These are phyloP conservation scores for Nymphicus hollandicus DNA, from an alignment of 2,113 vertebrate genomes.

Conservation along the genomic window DNA sequence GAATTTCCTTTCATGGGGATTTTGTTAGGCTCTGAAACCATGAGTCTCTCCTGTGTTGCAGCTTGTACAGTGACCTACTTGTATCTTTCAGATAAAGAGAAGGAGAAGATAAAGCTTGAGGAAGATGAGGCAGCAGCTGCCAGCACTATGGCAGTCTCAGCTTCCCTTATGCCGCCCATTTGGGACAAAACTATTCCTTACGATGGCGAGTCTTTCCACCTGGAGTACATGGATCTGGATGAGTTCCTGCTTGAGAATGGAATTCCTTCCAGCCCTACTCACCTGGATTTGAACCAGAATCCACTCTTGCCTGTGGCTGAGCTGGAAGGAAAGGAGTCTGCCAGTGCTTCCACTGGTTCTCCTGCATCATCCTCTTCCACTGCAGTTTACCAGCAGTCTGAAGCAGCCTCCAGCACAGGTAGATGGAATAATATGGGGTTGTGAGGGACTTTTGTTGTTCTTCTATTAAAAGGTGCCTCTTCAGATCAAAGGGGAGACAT, in stretches of 20 bases:
- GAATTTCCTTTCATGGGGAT: neutral
- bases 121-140: conserved; percentile 79
- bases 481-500: neutral
- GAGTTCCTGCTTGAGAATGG: conserved; percentile 98
- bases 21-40: neutral
- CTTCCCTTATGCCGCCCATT: conserved; percentile 93
- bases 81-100: conserved; percentile 80
- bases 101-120: conserved; percentile 81
- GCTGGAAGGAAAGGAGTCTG: conserved; percentile 76
- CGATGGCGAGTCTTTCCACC: conserved; percentile 94
- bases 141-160: conserved; percentile 84
- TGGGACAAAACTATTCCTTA: conserved; percentile 99
- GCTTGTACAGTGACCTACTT: conserved; percentile 55
- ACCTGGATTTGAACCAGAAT: conserved; percentile 82
- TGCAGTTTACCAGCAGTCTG: conserved; percentile 75
- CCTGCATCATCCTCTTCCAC: conserved; percentile 75
- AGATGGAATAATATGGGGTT: neutral
- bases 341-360: conserved; percentile 71
- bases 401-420: conserved; percentile 78
- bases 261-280: conserved; percentile 86
- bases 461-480: neutral
- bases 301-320: conserved; percentile 79
- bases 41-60: neutral
- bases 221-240: conserved; percentile 99
- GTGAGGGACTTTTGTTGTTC: neutral